Percentiles rank a stretch among this genome's conserved stretches.
These are phyloP conservation scores for Chironomus tepperi DNA, from an alignment of 1,140 invertebrate species.

Conservation along the genomic window DNA sequence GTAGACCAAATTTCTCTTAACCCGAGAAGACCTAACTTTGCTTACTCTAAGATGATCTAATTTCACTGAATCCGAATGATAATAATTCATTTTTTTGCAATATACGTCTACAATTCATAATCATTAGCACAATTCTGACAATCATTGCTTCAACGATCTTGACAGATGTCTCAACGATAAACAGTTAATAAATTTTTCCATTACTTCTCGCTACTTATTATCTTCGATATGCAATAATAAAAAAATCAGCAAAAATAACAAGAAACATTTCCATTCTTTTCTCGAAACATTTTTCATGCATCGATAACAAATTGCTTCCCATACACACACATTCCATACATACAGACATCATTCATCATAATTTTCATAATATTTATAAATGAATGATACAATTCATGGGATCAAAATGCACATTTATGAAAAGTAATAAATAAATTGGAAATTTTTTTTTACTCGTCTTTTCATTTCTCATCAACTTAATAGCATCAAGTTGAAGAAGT, in stretches of 20 bases:
- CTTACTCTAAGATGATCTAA: too few species aligned
- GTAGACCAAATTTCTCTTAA: too few species aligned
- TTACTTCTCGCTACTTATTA: neutral
- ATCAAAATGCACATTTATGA: conserved; percentile 13
- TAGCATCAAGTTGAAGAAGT: neutral
- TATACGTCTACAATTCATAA: too few species aligned
- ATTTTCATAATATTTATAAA: neutral
- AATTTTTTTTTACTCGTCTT: neutral
- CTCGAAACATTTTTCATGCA: neutral
- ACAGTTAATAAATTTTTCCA: neutral
- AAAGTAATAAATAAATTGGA: conserved; percentile 6
- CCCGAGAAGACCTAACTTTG: too few species aligned
- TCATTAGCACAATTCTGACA: too few species aligned
- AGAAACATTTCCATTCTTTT: too few species aligned
- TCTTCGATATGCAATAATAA: neutral
- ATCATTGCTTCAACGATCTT: too few species aligned
- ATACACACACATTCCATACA: neutral
- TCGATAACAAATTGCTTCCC: conserved; percentile 12
- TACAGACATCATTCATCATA: neutral
- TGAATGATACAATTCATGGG: conserved; percentile 6
- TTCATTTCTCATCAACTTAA: neutral
- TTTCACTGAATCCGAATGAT: too few species aligned
- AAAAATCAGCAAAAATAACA: neutral
- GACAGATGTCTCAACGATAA: too few species aligned
- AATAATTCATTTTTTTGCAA: too few species aligned